Evolutionary conservation across 1,140 invertebrate species (phyloP).

Genomic region (Papilio helenus): DNA sequence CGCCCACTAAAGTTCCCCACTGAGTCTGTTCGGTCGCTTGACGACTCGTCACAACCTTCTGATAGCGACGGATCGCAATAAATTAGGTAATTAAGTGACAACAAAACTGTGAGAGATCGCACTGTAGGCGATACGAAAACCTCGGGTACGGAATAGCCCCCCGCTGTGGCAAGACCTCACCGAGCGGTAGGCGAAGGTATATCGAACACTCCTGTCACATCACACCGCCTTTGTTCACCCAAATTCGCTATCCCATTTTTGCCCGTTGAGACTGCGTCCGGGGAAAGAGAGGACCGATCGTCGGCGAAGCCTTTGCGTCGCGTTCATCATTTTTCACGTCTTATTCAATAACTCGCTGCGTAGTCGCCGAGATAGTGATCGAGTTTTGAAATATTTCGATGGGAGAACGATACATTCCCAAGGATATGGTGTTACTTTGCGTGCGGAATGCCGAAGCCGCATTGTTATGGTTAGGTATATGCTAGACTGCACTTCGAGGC

Average conservation of each 20-base stretch:
- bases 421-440: slow-evolving; percentile 82
- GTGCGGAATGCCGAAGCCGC: slow-evolving; percentile 72
- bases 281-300: slow-evolving; percentile 65
- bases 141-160: slow-evolving; percentile 56
- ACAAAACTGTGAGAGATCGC: slow-evolving; percentile 76
- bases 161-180: slow-evolving; percentile 72
- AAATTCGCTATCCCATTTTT: slow-evolving; percentile 72
- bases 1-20: slow-evolving; percentile 64
- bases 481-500: slow-evolving; percentile 30
- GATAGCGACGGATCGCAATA: slow-evolving; percentile 67
- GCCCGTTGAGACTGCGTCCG: slow-evolving; percentile 51
- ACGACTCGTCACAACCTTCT: slow-evolving; percentile 57
- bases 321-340: slow-evolving; percentile 81
- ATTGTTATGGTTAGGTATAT: slow-evolving; percentile 57
- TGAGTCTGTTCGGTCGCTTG: slow-evolving; percentile 58
- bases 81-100: slow-evolving; percentile 79
- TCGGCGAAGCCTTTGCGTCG: slow-evolving; percentile 74
- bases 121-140: slow-evolving; percentile 61
- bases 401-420: slow-evolving; percentile 78
- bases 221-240: slow-evolving; percentile 75
- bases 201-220: slow-evolving; percentile 70
- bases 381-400: slow-evolving; percentile 80
- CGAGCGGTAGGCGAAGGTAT: slow-evolving; percentile 55
- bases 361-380: slow-evolving; percentile 78
- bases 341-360: slow-evolving; percentile 80